A percentile compares a stretch with the other conserved stretches of the same genome.
phyloP scores from a whole-genome alignment of 1,140 invertebrate species.

The Rhizoglyphus robini region DNA sequence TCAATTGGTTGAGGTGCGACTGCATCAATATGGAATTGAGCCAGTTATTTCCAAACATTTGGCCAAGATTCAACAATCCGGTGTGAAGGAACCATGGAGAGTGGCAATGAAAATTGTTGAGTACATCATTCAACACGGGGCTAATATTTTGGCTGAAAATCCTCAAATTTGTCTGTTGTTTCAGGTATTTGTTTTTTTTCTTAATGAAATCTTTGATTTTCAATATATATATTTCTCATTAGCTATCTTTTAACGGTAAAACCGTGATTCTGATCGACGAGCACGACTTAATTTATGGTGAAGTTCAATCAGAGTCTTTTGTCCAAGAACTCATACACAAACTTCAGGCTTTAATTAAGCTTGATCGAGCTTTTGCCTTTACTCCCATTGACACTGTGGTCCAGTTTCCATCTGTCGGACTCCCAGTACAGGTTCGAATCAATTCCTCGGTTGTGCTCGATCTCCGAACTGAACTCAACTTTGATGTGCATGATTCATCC shows the following conservation, averaged over 20 bases:
- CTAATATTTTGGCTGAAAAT: neutral
- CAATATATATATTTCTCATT: no score
- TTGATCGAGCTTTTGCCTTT: constrained; percentile 19
- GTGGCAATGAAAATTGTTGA: neutral
- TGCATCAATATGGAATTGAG: constrained; percentile 8
- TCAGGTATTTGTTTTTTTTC: no score
- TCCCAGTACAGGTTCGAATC: constrained; percentile 15
- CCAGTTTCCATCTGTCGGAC: constrained; percentile 14
- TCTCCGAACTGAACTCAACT: constrained; percentile 6
- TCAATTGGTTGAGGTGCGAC: neutral
- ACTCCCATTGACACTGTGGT: constrained; percentile 1
- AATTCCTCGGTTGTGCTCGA: constrained; percentile 18
- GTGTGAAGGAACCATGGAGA: neutral
- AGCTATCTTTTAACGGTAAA: constrained; percentile 21
- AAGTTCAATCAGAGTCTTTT: neutral
- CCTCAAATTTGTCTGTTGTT: neutral
- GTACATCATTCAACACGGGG: neutral
- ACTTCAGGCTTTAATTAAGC: neutral
- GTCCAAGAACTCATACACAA: neutral
- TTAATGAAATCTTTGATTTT: no score
- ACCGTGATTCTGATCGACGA: constrained; percentile 11
- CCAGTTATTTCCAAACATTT: constrained; percentile 8
- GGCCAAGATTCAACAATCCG: neutral
- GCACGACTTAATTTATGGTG: neutral
- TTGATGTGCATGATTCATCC: neutral